Percentiles rank a stretch among this genome's conserved stretches.
Conservation (phyloP, 2,113 vertebrate genomes). For the Otus sunia region DNA sequence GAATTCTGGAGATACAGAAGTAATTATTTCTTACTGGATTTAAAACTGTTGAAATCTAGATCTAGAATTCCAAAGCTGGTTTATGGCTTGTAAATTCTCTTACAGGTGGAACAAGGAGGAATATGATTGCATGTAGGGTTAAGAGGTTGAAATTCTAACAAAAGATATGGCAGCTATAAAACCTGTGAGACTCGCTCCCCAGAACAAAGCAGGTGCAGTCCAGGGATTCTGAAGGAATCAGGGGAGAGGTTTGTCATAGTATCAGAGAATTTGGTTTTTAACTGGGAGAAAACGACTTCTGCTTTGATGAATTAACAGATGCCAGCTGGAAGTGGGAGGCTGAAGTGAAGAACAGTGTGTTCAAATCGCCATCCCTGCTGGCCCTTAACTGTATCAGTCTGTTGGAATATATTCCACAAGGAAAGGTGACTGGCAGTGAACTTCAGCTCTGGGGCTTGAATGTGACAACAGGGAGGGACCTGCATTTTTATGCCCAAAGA, state of each 20-base stretch:
- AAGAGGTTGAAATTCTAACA: not conserved
- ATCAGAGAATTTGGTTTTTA: not conserved
- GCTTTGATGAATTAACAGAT: not conserved
- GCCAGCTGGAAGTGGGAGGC: not conserved
- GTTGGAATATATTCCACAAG: not conserved
- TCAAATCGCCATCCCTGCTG: not conserved
- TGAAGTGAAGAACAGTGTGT: not conserved
- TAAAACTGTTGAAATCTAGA: not conserved
- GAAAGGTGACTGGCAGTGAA: accelerated
- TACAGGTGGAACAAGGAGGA: not conserved
- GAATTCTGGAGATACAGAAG: not conserved
- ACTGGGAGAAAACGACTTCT: not conserved
- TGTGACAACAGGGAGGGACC: not conserved
- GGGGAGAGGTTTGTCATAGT: not conserved
- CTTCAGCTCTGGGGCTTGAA: not conserved
- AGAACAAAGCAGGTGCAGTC: not conserved
- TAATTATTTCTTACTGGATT: not conserved
- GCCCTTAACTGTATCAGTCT: accelerated
- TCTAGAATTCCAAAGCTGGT: not conserved
- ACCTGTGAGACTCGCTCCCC: not conserved
- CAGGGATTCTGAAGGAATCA: not conserved
- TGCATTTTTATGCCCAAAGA: not conserved
- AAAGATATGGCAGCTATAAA: not conserved
- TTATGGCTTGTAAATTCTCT: not conserved
- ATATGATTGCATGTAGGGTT: not conserved